phyloP scores from a whole-genome alignment of 2,113 vertebrate species.

The Daboia siamensis region DNA sequence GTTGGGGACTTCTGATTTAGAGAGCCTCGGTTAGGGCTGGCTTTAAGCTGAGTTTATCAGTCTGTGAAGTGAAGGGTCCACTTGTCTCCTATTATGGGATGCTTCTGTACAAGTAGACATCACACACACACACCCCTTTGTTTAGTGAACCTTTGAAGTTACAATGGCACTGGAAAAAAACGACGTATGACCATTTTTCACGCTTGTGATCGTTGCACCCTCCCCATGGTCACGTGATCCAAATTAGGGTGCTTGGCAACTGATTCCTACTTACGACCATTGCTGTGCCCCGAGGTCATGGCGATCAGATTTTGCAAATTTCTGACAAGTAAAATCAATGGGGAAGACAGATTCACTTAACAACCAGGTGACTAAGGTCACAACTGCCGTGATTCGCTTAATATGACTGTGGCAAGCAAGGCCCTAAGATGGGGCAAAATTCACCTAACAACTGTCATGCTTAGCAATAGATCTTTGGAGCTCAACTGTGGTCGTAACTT shows the following conservation, averaged over 20 bases:
- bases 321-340: background rate
- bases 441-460: background rate
- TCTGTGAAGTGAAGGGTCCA: background rate
- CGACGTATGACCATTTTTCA: background rate
- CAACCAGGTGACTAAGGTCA: too few species aligned
- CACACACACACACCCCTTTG: background rate
- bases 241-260: too few species aligned
- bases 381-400: too few species aligned
- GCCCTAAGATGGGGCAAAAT: too few species aligned
- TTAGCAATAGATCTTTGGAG: background rate
- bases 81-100: background rate
- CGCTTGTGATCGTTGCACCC: background rate
- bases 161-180: background rate
- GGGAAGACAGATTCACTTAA: background rate
- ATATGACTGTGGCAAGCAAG: background rate
- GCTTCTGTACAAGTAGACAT: background rate
- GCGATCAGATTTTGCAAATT: background rate
- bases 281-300: fast-evolving
- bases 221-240: background rate
- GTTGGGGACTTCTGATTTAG: background rate
- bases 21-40: background rate
- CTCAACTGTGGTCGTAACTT: background rate
- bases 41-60: too few species aligned
- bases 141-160: background rate
- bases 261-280: background rate